Base-by-base conservation (phyloP, 1,140 invertebrate species). In the Drosophila repleta region DNA sequence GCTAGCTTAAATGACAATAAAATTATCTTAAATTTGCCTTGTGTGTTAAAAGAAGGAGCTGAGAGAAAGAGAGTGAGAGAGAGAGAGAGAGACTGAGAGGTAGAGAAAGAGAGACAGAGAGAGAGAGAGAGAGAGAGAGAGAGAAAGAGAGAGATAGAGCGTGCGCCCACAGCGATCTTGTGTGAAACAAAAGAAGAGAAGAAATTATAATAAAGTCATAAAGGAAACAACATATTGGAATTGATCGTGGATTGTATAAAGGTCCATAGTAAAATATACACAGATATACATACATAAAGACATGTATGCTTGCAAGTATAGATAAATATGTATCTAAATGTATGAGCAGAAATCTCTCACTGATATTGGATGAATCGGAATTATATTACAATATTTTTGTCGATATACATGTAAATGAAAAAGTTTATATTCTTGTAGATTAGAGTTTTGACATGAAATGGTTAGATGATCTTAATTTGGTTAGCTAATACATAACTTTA, bases 251-350 rank as follows among this genome's bases (percentile, higher is more conserved):
- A 48, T 57, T 35, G 57, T 15, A 65, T 15, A 58, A 18, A 29
- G 55, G 55, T 62, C 55, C 58, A 69, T 15, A 53, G 26, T 11
- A n/a, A 20, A 62, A 64, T 70, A 39, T 64, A 71, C 62, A 71
- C 18, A 57, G 15, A 57, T 45, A 57, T 45, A 57, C 46, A 58
- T n/a, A 71, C 49, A 52, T 32, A 17, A 18, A n/a, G 15, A 52
- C 49, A 52, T 52, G 49, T 52, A 52, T 52, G 68, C 11, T 71
- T 57, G 52, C 45, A 70, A 41, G 32, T 6, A 29, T 10, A 29
- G 51, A 45, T 32, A 24, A 69, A 56, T 46, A 57, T 41, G 24
- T 32, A 46, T 61, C 21, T 45, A 15, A 17, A 17, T 17, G 24
- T n/a, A 43, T 17, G 17, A 17, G 29, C 10, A 60, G 15, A 67